Conservation (phyloP, 2,888 invertebrate species). For the Agrotis clavis region DNA sequence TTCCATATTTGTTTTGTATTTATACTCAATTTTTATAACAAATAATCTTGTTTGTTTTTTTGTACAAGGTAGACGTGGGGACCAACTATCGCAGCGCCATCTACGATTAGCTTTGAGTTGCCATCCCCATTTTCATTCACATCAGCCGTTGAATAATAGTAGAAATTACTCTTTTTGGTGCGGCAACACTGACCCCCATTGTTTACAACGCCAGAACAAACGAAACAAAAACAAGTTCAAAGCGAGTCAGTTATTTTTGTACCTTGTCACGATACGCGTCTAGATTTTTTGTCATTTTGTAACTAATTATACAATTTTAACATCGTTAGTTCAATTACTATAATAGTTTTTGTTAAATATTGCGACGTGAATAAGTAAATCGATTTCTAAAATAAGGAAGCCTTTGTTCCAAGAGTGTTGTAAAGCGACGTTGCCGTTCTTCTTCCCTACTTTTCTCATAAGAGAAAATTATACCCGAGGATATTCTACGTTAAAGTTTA, state of each 20-base stretch:
- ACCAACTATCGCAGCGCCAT: too few species aligned
- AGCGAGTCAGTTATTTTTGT: conserved; percentile 74
- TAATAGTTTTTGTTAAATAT: conserved; percentile 21
- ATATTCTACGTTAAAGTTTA: conserved; percentile 38
- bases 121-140: too few species aligned
- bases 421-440: conserved; percentile 87
- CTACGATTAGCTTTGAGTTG: too few species aligned
- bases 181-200: conserved; percentile 78
- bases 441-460: conserved; percentile 69
- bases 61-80: too few species aligned
- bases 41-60: too few species aligned
- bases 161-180: conserved; percentile 52
- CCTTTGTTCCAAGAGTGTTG: conserved; percentile 79
- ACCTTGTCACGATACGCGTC: conserved; percentile 65
- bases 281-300: conserved; percentile 50
- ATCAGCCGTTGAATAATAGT: conserved; percentile 42
- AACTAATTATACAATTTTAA: conserved; percentile 44
- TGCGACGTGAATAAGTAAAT: conserved; percentile 23
- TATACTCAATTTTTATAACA: too few species aligned
- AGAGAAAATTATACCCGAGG: conserved; percentile 45
- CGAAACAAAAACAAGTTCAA: conserved; percentile 81
- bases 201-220: conserved; percentile 81
- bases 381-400: conserved; percentile 46
- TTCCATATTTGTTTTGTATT: too few species aligned
- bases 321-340: conserved; percentile 19